These are phyloP conservation scores for Bombus consobrinus DNA, from an alignment of 1,140 invertebrate species.

Conservation along the genomic window DNA sequence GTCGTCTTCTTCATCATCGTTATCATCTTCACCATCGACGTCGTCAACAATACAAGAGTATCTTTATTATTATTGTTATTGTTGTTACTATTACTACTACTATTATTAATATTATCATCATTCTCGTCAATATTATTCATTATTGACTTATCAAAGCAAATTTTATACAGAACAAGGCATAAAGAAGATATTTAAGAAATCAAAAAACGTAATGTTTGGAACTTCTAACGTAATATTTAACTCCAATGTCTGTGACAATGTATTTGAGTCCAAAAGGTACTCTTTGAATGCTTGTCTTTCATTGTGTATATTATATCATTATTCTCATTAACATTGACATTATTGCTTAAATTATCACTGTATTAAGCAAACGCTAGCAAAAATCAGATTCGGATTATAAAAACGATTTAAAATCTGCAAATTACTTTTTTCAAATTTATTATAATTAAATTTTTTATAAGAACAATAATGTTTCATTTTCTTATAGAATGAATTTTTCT, in stretches of 20 bases:
- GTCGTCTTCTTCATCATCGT: conserved; percentile 19
- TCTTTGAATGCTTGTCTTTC: conserved; percentile 37
- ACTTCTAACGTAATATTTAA: conserved; percentile 12
- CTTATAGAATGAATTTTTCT: not conserved
- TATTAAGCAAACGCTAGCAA: conserved; percentile 5
- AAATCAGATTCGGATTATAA: conserved; percentile 30
- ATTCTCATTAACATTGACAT: conserved; percentile 7
- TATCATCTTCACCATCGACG: not conserved
- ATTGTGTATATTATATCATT: conserved; percentile 35
- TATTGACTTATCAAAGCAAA: conserved; percentile 11
- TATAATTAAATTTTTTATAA: conserved; percentile 21
- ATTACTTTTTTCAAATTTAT: conserved; percentile 38
- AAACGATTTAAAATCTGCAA: conserved; percentile 1
- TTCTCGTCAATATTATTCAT: conserved; percentile 35
- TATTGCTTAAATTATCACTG: not conserved
- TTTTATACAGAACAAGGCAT: not conserved
- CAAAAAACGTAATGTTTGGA: not conserved
- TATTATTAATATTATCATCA: conserved; percentile 37
- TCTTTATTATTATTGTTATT: conserved; percentile 38
- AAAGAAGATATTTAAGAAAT: conserved; percentile 12
- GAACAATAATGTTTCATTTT: conserved; percentile 9
- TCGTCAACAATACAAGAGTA: conserved; percentile 12
- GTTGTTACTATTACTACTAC: conserved; percentile 13
- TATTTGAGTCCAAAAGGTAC: conserved; percentile 24
- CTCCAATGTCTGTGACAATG: not conserved